Evolutionary conservation across 2,113 vertebrate species (phyloP), one percentile per base, ranked within the genome.

Genomic region (Athene cunicularia): DNA sequence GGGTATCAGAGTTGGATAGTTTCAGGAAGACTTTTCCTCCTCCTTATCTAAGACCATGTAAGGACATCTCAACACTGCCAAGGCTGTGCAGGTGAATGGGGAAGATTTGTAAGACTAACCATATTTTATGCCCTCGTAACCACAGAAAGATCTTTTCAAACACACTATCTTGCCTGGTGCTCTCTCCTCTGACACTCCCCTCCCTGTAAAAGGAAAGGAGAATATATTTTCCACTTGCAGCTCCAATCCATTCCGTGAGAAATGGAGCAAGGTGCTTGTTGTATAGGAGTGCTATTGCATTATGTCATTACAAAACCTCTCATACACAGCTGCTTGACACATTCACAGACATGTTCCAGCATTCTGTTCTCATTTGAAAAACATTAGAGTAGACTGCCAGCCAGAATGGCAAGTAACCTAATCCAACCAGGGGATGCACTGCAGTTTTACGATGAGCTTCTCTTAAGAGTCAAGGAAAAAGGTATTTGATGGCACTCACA

Each of bases 291-390:
- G 70, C 13, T 27, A 10, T n/a, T 75, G 60, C 76, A 87, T 39
- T 86, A 56, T 64, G 66, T 76, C 93, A 85, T 45, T 53, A 80
- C 73, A 58, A 60, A 97, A 49, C 76, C 89, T 68, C 86, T 91
- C 86, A 73, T 28, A 53, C 80, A 53, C 91, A 94, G 94, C 89
- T 94, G 91, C 94, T 43, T 87, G 70, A 76, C 80, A 91, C 73
- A 74, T 88, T 82, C 80, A 63, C 86, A 96, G 80, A 70, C 8
- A 0, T 55, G 75, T 87, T 83, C 84, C 94, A 95, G 74, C 41
- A 53, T 92, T 95, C 84, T 95, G 84, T 53, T 64, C 91, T 72
- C 91, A 94, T 88, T 14, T 94, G 70, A 91, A 76, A 90, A 90
- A 58, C n/a, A 87, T 76, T 41, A 80, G 62, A 94, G 81, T 73